Evolutionary conservation across 2,888 invertebrate species (phyloP), one percentile per base, ranked within the genome.

Genomic region (Pseudanteris insignis): DNA sequence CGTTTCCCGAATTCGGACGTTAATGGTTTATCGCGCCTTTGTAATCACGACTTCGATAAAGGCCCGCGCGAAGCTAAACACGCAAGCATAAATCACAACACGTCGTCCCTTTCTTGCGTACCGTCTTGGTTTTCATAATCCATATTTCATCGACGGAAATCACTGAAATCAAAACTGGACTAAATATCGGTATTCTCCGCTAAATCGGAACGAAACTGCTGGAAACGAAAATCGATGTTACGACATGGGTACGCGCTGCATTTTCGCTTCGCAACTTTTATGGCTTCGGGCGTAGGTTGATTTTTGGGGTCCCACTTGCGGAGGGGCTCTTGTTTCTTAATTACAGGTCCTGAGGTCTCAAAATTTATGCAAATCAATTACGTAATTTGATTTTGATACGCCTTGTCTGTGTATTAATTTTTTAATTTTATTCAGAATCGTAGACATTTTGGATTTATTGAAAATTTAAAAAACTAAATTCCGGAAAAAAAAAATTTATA

Each of bases 341-440:
- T 71, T 69, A 65, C 65, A 37, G 54, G 38, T 24, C 62, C 53
- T 41, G 58, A 60, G 64, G 65, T 71, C 69, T 71, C 64, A 68
- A 70, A 69, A 63, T 67, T 72, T 72, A 72, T 71, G 72, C 63
- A 69, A 72, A 72, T 70, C 63, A 63, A 62, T 66, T 60, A 62
- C 54, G 57, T 67, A 63, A 64, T n/a, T n/a, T n/a, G n/a, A n/a
- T n/a, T n/a, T n/a, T n/a, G n/a, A n/a, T n/a, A n/a, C n/a, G n/a
- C n/a, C n/a, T n/a, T n/a, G n/a, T n/a, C n/a, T n/a, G n/a, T n/a
- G n/a, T n/a, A n/a, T n/a, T n/a, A n/a, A n/a, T n/a, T n/a, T n/a
- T n/a, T n/a, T n/a, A n/a, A n/a, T n/a, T n/a, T n/a, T n/a, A n/a
- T n/a, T n/a, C n/a, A n/a, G n/a, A n/a, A n/a, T n/a, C n/a, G n/a